These are phyloP conservation scores for Drosophila tristis DNA, from an alignment of 1,140 invertebrate genomes.

Conservation along the genomic window DNA sequence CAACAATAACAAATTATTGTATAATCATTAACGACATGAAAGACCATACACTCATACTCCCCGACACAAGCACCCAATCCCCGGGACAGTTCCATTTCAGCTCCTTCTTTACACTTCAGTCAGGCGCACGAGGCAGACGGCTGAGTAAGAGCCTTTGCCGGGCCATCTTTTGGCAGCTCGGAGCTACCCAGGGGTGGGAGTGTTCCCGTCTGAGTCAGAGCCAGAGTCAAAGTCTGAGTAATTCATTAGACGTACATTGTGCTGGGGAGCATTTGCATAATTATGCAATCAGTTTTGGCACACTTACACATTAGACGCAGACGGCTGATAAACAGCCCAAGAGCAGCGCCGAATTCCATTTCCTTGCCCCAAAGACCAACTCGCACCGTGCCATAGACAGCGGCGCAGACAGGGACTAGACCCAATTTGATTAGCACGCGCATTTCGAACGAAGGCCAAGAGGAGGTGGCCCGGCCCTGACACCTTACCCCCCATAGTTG, in stretches of 20 bases:
- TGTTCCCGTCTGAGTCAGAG: not conserved
- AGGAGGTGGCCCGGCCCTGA: slow-evolving; percentile 16
- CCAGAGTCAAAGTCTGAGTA: slow-evolving; percentile 39
- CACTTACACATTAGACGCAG: slow-evolving; percentile 80
- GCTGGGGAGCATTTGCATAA: slow-evolving; percentile 69
- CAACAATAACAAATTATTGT: slow-evolving; percentile 74
- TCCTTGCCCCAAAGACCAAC: slow-evolving; percentile 24
- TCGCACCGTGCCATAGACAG: slow-evolving; percentile 41
- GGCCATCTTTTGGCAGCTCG: slow-evolving; percentile 25
- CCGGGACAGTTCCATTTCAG: slow-evolving; percentile 16
- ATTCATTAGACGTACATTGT: slow-evolving; percentile 82
- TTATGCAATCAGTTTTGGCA: slow-evolving; percentile 82
- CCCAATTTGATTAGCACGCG: slow-evolving; percentile 78
- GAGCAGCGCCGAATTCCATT: slow-evolving; percentile 10
- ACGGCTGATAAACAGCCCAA: slow-evolving; percentile 72
- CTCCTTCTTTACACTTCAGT: slow-evolving; percentile 17
- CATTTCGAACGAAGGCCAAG: slow-evolving; percentile 68
- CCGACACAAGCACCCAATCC: not conserved
- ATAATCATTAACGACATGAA: slow-evolving; percentile 55
- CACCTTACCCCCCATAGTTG: slow-evolving; percentile 3
- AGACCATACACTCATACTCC: not conserved
- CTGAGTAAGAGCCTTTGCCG: slow-evolving; percentile 31
- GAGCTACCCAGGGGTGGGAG: not conserved
- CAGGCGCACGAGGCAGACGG: not conserved
- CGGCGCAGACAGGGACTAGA: slow-evolving; percentile 75